Percentiles rank a stretch among this genome's conserved stretches.
phyloP scores from a whole-genome alignment of 2,888 invertebrate genomes.

The Alitta virens region DNA sequence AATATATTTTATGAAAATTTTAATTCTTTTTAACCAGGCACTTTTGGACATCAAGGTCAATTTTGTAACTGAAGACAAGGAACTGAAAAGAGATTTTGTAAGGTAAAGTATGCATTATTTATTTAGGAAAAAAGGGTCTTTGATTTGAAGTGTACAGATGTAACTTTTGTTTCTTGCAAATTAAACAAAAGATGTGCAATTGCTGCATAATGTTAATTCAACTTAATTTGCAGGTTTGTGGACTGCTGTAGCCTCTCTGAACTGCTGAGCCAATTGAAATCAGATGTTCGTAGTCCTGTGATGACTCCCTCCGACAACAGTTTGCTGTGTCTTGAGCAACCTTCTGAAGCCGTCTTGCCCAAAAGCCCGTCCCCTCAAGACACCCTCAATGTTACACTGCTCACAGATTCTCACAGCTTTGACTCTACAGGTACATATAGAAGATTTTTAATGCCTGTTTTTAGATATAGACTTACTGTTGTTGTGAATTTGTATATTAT shows the following conservation, averaged over 20 bases:
- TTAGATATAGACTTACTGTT: no score
- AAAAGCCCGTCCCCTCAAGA: background rate
- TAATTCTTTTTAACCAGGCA: constrained; percentile 37
- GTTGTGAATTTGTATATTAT: no score
- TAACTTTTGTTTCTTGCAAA: no score
- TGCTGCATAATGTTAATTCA: background rate
- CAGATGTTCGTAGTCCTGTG: constrained; percentile 4
- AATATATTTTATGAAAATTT: no score
- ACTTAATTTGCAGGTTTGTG: constrained; percentile 10
- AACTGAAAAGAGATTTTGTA: constrained; percentile 37
- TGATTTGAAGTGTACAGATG: no score
- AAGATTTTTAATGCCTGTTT: no score
- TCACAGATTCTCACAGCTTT: constrained; percentile 1
- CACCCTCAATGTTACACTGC: constrained; percentile 8
- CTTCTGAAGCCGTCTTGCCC: background rate
- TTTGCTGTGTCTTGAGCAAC: constrained; percentile 1
- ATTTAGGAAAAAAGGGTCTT: background rate
- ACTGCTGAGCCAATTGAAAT: constrained; percentile 28
- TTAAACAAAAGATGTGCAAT: no score
- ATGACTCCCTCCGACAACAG: background rate
- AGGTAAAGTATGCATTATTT: constrained; percentile 36
- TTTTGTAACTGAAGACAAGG: constrained; percentile 35
- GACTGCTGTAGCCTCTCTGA: constrained; percentile 39
- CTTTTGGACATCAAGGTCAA: constrained; percentile 37
- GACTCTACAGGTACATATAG: constrained; percentile 2